Percentiles rank a stretch among this genome's conserved stretches.
Conservation (phyloP, 2,113 vertebrate genomes). For the Mesitornis unicolor region DNA sequence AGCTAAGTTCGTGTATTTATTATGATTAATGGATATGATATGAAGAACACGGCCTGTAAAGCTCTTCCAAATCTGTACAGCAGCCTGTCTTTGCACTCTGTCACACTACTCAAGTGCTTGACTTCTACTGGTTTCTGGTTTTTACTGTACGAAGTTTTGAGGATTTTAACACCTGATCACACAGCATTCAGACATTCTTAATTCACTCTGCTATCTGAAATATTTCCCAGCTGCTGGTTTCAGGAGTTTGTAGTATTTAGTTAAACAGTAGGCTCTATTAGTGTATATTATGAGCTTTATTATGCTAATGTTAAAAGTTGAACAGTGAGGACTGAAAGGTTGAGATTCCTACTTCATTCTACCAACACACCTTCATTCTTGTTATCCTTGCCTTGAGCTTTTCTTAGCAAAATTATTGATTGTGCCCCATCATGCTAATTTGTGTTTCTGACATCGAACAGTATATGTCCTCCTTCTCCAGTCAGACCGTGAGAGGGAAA, state of each 20-base stretch:
- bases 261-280: neutral
- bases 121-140: neutral
- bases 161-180: neutral
- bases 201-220: neutral
- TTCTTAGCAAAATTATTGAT: slow-evolving; percentile 35
- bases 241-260: neutral
- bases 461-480: neutral
- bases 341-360: neutral
- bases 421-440: neutral
- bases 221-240: neutral
- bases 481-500: neutral
- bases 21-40: neutral
- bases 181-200: neutral
- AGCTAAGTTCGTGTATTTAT: neutral
- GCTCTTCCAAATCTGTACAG: neutral
- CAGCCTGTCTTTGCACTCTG: neutral
- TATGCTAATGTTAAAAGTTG: neutral
- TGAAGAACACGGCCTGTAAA: neutral
- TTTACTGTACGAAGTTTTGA: neutral
- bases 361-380: neutral
- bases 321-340: neutral
- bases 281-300: neutral
- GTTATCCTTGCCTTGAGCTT: slow-evolving; percentile 29
- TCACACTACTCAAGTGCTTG: neutral
- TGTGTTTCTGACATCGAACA: neutral